Conservation (phyloP, 2,888 invertebrate genomes). For the Malachius bipustulatus region DNA sequence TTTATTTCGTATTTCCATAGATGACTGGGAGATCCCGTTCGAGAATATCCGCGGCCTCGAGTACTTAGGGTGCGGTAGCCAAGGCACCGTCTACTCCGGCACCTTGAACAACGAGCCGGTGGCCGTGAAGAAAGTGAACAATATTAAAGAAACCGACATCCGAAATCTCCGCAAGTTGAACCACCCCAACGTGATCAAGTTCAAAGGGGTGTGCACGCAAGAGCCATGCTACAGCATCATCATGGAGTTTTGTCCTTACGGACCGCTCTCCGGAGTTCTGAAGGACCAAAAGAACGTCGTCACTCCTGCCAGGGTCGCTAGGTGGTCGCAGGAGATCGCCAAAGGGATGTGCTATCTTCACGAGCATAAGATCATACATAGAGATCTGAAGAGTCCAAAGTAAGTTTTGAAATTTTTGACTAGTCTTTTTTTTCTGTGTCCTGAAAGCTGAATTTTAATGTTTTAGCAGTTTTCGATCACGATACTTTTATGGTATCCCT, state of each 20-base stretch:
- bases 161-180: conserved; percentile 82
- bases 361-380: conserved; percentile 90
- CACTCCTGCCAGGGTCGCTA: conserved; percentile 73
- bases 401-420: no score
- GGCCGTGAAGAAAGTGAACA: conserved; percentile 92
- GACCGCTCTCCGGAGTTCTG: conserved; percentile 85
- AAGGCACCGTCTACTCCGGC: conserved; percentile 90
- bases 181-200: conserved; percentile 90
- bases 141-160: conserved; percentile 86
- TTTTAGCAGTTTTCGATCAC: no score
- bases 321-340: conserved; percentile 93
- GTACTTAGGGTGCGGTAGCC: conserved; percentile 91
- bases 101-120: conserved; percentile 71
- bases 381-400: conserved; percentile 99
- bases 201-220: conserved; percentile 87
- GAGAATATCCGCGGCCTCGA: conserved; percentile 78
- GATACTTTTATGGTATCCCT: no score
- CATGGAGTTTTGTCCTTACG: conserved; percentile 97
- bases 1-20: conserved; percentile 36
- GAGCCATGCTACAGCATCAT: conserved; percentile 88
- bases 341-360: conserved; percentile 95
- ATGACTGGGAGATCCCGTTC: conserved; percentile 93
- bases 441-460: no score
- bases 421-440: no score
- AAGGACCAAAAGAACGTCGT: conserved; percentile 71